A percentile compares a stretch with the other conserved stretches of the same genome.
phyloP scores from a whole-genome alignment of 2,113 vertebrate genomes.

The Prunella fulvescens region DNA sequence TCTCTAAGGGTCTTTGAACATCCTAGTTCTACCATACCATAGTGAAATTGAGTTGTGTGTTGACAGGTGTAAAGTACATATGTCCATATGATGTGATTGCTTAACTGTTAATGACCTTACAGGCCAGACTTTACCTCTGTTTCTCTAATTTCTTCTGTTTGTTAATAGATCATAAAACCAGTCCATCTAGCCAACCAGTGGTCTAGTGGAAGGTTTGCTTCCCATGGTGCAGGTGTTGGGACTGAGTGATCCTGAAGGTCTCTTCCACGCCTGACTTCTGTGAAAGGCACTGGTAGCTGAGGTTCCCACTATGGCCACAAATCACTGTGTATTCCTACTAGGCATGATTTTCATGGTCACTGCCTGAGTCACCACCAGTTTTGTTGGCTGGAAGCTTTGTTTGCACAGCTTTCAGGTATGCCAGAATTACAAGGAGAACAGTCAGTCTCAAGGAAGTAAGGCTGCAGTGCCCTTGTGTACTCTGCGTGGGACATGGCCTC shows the following conservation, averaged over 20 bases:
- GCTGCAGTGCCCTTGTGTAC: neutral
- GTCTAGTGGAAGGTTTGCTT: neutral
- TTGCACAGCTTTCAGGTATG: neutral
- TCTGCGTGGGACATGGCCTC: neutral
- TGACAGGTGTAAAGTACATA: neutral
- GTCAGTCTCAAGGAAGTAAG: neutral
- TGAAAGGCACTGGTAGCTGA: neutral
- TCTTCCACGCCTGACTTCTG: accelerated
- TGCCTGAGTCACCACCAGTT: neutral
- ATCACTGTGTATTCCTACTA: neutral
- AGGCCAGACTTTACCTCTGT: neutral
- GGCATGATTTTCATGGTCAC: neutral
- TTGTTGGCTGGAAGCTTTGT: neutral
- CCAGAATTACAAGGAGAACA: too few relatives aligned
- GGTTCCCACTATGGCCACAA: neutral
- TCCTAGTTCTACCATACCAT: neutral
- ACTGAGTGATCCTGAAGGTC: neutral
- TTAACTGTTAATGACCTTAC: neutral
- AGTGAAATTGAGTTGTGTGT: neutral
- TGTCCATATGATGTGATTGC: neutral
- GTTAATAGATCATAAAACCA: neutral
- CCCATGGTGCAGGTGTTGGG: too few relatives aligned
- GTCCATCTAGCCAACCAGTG: neutral
- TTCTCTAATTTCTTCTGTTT: neutral
- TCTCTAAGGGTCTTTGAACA: neutral